Base-by-base conservation (phyloP, 2,888 invertebrate species). In the Pollenia labialis region DNA sequence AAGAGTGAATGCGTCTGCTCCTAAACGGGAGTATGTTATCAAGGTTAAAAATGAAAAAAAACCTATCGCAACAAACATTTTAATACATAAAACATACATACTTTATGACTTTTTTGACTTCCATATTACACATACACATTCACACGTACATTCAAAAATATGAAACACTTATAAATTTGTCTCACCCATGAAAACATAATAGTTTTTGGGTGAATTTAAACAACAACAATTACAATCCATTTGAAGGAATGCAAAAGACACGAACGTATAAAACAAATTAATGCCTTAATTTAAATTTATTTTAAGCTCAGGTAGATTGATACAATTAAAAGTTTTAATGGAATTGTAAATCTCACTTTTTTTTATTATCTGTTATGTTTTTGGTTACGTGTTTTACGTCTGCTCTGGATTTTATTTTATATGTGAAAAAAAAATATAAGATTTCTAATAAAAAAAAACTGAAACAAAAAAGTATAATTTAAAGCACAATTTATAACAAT, bases 301-400 rank as follows among this genome's bases (percentile, higher is more conserved):
- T 69, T 79, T 46, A 71, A 58, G 64, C 69, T 68, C 62, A 62
- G 40, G 58, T 71, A 71, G 56, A 86, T 82, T 86, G 64, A 80
- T 52, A 80, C 80, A 83, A 83, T 83, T 86, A 86, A 86, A 83
- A 86, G 32, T 83, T 86, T 86, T 83, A 86, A 86, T 86, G 80
- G 79, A 83, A 80, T 80, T 79, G 69, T 62, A 76, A 80, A 74
- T 52, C 50, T 62, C 11, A 69, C 16, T 75, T 58, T 48, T 52
- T 52, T 71, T 81, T 66, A 46, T 68, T 64, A 54, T 56, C 42
- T 32, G 50, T 11, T 23, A 12, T 18, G 14, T 81, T 62, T 64
- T 71, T 58, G n/a, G n/a, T 4, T 56, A 71, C 69, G 62, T 80
- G 75, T 18, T 74, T 58, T 18, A 64, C 32, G 54, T 46, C 14